A percentile compares a stretch with the other conserved stretches of the same genome.
phyloP scores from a whole-genome alignment of 2,113 vertebrate genomes.

The Vanacampus margaritifer region DNA sequence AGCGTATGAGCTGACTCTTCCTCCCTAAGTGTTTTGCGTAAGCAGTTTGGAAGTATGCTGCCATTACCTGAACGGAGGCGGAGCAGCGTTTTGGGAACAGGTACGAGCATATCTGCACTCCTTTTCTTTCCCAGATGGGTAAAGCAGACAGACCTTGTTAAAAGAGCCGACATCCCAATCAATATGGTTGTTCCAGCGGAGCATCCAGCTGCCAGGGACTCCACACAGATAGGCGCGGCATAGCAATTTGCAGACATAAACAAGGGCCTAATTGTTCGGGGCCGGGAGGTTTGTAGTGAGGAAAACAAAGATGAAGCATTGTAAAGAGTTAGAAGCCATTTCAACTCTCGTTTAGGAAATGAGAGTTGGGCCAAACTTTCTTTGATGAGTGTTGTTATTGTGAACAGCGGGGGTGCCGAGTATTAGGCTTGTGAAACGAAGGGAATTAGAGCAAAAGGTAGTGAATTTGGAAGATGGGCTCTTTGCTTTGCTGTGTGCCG shows the following conservation, averaged over 20 bases:
- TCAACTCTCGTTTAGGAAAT: slow-evolving; percentile 67
- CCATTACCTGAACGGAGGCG: slow-evolving; percentile 54
- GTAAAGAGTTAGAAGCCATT: slow-evolving; percentile 60
- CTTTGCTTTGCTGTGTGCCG: slow-evolving; percentile 35
- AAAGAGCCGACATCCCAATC: slow-evolving; percentile 69
- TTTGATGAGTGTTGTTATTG: slow-evolving; percentile 58
- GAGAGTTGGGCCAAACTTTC: slow-evolving; percentile 65
- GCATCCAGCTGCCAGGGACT: slow-evolving; percentile 60
- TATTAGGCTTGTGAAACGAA: slow-evolving; percentile 30
- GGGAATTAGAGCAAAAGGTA: slow-evolving; percentile 35
- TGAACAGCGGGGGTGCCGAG: slow-evolving; percentile 39
- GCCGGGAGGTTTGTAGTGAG: slow-evolving; percentile 56
- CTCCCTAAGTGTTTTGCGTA: slow-evolving; percentile 49
- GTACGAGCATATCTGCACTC: slow-evolving; percentile 41
- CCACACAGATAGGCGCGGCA: slow-evolving; percentile 51
- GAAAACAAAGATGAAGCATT: slow-evolving; percentile 62
- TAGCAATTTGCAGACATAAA: slow-evolving; percentile 69
- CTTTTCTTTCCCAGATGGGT: slow-evolving; percentile 28
- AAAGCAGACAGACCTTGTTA: slow-evolving; percentile 70
- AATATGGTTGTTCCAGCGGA: slow-evolving; percentile 60
- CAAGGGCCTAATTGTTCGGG: slow-evolving; percentile 70
- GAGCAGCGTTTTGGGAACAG: slow-evolving; percentile 54
- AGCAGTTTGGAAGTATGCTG: slow-evolving; percentile 58
- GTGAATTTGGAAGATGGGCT: slow-evolving; percentile 10
- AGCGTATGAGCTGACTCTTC: slow-evolving; percentile 21